Percentiles rank a stretch among this genome's conserved stretches.
Evolutionary conservation across 2,113 vertebrate species (phyloP).

Genomic region (Aspidoscelis tigris): DNA sequence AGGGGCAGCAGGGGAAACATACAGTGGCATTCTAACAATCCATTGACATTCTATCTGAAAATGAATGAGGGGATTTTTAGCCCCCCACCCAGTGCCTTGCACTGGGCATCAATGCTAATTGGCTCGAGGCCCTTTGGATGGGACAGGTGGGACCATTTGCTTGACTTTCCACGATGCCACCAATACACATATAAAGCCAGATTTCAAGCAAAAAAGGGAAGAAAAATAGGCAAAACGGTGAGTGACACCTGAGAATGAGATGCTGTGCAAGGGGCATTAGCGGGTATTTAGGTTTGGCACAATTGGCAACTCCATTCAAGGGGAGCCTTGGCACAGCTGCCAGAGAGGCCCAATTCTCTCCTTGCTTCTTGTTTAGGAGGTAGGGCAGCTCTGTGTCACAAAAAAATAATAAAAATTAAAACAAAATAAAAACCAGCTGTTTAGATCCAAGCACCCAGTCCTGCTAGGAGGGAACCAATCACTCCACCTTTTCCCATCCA

Average conservation of each 20-base stretch:
- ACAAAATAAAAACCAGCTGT: neutral
- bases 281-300: conserved; percentile 59
- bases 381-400: neutral
- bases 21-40: neutral
- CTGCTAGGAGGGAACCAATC: conserved; percentile 33
- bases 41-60: neutral
- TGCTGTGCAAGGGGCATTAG: rapidly evolving
- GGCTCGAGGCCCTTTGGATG: conserved; percentile 37
- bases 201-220: neutral
- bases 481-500: conserved; percentile 49
- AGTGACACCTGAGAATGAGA: neutral
- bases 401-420: neutral
- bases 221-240: rapidly evolving
- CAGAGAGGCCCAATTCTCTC: neutral
- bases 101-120: neutral
- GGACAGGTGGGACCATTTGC: rapidly evolving
- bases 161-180: neutral
- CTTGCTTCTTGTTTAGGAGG: conserved; percentile 1
- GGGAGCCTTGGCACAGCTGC: conserved; percentile 15
- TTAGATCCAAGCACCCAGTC: neutral
- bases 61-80: neutral
- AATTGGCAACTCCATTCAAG: neutral
- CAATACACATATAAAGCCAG: neutral
- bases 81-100: neutral
- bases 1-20: neutral